phyloP scores from a whole-genome alignment of 2,113 vertebrate species.

The Rallus limicola region DNA sequence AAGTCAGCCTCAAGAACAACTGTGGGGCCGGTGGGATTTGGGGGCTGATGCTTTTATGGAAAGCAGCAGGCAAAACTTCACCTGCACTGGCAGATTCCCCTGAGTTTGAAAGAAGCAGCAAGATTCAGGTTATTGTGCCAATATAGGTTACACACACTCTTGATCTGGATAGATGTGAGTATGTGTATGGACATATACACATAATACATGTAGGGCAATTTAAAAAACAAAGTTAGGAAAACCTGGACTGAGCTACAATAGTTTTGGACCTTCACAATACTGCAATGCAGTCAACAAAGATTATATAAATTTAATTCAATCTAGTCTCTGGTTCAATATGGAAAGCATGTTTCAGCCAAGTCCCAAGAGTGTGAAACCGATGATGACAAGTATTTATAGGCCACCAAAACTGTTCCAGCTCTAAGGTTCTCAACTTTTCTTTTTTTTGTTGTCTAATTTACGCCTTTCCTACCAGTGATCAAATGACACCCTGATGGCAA shows the following conservation, averaged over 20 bases:
- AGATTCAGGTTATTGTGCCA: not conserved
- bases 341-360: conserved; percentile 35
- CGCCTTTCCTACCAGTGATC: not conserved
- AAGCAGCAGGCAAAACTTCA: not conserved
- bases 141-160: not conserved
- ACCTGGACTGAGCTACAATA: not conserved
- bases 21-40: not conserved
- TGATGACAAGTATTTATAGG: conserved; percentile 34
- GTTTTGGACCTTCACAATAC: not conserved
- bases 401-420: conserved; percentile 11
- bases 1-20: not conserved
- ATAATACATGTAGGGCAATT: accelerated
- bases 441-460: conserved; percentile 43
- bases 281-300: conserved; percentile 21
- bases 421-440: not conserved
- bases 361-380: not conserved
- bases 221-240: not conserved
- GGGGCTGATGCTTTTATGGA: not conserved
- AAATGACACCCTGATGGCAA: conserved; percentile 12
- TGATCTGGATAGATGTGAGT: accelerated
- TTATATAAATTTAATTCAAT: conserved; percentile 7
- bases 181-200: accelerated
- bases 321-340: not conserved
- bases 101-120: not conserved
- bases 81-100: accelerated